A percentile compares a stretch with the other conserved stretches of the same genome.
phyloP scores from a whole-genome alignment of 2,797 vertebrate species.

The Melanotaenia boesemani region DNA sequence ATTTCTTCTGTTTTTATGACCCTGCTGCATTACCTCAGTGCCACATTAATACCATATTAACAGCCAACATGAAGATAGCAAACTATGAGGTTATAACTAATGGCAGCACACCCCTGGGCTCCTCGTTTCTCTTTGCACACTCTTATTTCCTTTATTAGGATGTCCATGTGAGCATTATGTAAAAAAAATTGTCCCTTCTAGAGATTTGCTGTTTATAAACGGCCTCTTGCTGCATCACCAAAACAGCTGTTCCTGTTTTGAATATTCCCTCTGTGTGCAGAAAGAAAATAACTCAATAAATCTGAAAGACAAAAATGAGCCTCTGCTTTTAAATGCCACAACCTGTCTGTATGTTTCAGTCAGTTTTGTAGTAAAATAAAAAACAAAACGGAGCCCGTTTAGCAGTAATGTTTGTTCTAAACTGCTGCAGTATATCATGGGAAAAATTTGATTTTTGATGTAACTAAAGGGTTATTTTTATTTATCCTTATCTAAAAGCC shows the following conservation, averaged over 20 bases:
- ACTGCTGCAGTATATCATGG: background rate
- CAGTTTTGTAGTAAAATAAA: background rate
- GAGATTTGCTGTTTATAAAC: conserved; percentile 26
- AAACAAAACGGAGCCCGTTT: background rate
- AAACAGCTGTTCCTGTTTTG: conserved; percentile 2
- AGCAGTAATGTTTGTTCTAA: background rate
- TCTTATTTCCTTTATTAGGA: conserved; percentile 33
- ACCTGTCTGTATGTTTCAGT: background rate
- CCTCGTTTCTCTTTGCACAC: conserved; percentile 9
- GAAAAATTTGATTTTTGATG: conserved; percentile 8
- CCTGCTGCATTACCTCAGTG: conserved; percentile 26
- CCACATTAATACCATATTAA: conserved; percentile 43
- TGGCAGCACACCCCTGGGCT: conserved; percentile 31
- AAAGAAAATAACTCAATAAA: no score
- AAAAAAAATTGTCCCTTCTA: conserved; percentile 4
- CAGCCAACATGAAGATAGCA: conserved; percentile 33
- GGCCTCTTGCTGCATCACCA: conserved; percentile 1
- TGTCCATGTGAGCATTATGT: conserved; percentile 21
- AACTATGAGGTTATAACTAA: conserved; percentile 16
- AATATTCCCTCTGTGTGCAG: background rate
- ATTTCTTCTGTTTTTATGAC: conserved; percentile 23
- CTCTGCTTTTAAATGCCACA: no score
- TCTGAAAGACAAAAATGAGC: no score
- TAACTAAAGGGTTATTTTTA: conserved; percentile 14
- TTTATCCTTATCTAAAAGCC: conserved; percentile 35